Base-by-base conservation (phyloP, 2,888 invertebrate species). In the Mythimna impura region DNA sequence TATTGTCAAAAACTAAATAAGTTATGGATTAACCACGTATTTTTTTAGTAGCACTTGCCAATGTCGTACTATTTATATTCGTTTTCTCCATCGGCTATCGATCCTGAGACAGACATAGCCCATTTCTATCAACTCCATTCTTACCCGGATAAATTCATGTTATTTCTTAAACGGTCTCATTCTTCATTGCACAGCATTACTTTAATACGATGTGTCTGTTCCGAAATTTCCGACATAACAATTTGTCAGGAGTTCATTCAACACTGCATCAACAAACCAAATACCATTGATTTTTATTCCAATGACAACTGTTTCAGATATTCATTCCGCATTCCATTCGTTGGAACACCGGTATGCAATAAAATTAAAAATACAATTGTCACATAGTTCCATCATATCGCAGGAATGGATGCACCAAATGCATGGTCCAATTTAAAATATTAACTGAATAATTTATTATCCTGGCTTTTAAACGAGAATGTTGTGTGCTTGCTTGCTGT, bases 371-470 rank as follows among this genome's bases (percentile, higher is more conserved):
- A 34, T n/a, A 17, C 22, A 69, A 54, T 70, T 9, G n/a, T 64
- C 34, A 77, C 47, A 22, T 36, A 25, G 9, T 47, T 57, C 14
- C 17, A 12, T 47, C 54, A 36, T 47, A n/a, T 54, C 40, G 8
- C 40, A 60, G 22, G 6, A 57, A 66, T 66, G 52, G 4, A 47
- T 14, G 12, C 30, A 63, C 20, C 12, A 43, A 73, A 75, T n/a
- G 25, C 30, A 25, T 43, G 25, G 73, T 14, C 12, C 10, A 30
- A 40, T 20, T 20, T 9, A 50, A 66, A 52, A 52, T 36, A n/a
- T n/a, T 52, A 3, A 36, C 40, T 75, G 76, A 72, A 40, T 50
- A 74, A 30, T 64, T 74, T 14, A 34, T 54, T 61, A 22, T 72
- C n/a, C 14, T n/a, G n/a, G 3, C 8, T 63, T 73, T 47, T 14